These are phyloP conservation scores for Gibbula magus DNA, from an alignment of 2,888 invertebrate species.

Conservation along the genomic window DNA sequence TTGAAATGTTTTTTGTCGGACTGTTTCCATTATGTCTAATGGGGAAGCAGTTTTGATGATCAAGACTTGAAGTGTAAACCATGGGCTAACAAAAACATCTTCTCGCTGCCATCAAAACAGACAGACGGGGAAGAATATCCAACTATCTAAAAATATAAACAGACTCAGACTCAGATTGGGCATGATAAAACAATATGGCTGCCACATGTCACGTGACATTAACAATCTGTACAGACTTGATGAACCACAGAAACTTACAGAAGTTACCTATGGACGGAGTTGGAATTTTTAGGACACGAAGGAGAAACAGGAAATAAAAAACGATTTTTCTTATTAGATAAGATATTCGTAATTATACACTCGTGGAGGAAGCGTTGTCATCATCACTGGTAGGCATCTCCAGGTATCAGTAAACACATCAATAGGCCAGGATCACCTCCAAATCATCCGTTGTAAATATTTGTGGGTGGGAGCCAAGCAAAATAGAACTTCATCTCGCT, in stretches of 20 bases:
- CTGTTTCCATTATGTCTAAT: slow-evolving; percentile 1
- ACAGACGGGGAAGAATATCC: slow-evolving; percentile 3
- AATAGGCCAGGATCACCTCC: slow-evolving; percentile 18
- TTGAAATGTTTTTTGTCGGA: background rate
- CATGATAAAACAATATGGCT: slow-evolving; percentile 24
- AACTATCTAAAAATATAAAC: slow-evolving; percentile 11
- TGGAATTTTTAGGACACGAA: background rate
- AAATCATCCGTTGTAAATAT: slow-evolving; percentile 35
- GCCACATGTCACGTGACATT: background rate
- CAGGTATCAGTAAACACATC: slow-evolving; percentile 34
- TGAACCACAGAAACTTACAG: slow-evolving; percentile 11
- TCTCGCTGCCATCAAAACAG: slow-evolving; percentile 13
- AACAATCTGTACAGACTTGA: slow-evolving; percentile 10
- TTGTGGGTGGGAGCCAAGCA: slow-evolving; percentile 40
- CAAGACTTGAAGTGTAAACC: background rate
- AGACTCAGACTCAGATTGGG: background rate
- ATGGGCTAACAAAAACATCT: slow-evolving; percentile 10
- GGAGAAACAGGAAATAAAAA: background rate
- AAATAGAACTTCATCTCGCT: slow-evolving; percentile 32
- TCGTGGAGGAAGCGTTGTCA: background rate
- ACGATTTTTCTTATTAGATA: background rate
- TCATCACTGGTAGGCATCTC: background rate
- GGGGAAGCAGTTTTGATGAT: slow-evolving; percentile 2
- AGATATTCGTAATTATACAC: background rate
- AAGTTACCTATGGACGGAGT: background rate